Evolutionary conservation across 1,140 invertebrate species (phyloP).

Genomic region (Calephelis virginiensis): DNA sequence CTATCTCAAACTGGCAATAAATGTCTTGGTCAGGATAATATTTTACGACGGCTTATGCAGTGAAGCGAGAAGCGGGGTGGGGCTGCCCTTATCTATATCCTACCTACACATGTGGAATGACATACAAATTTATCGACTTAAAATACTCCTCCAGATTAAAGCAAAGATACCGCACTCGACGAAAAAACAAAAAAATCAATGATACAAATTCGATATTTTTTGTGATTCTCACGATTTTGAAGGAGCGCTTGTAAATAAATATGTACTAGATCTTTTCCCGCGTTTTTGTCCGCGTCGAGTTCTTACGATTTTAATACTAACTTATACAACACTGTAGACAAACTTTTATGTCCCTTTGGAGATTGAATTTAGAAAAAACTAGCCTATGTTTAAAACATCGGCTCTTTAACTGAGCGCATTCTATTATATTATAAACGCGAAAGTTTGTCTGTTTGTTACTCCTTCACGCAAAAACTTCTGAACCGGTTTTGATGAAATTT

Average conservation of each 20-base stretch:
- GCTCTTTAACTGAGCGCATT: too few relatives aligned
- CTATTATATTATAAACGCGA: too few relatives aligned
- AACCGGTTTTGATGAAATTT: too few relatives aligned
- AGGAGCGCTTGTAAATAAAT: background rate
- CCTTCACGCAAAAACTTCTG: too few relatives aligned
- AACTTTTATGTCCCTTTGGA: too few relatives aligned
- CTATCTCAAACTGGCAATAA: constrained; percentile 69
- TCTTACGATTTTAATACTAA: too few relatives aligned
- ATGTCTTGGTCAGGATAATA: constrained; percentile 71
- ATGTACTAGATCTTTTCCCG: too few relatives aligned
- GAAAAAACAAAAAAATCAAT: background rate
- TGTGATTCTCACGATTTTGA: background rate
- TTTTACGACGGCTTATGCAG: constrained; percentile 65
- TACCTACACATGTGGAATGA: constrained; percentile 68
- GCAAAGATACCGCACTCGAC: constrained; percentile 24
- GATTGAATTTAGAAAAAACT: too few relatives aligned
- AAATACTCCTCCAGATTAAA: constrained; percentile 69
- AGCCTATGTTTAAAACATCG: too few relatives aligned
- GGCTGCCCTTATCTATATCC: constrained; percentile 49
- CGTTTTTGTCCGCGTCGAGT: too few relatives aligned
- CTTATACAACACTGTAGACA: too few relatives aligned
- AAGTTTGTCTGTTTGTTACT: too few relatives aligned
- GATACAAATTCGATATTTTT: background rate
- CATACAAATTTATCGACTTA: constrained; percentile 75
- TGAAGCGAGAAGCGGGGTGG: constrained; percentile 46